These are phyloP conservation scores for Dicrurus megarhynchus DNA, from an alignment of 2,113 vertebrate species.

Conservation along the genomic window DNA sequence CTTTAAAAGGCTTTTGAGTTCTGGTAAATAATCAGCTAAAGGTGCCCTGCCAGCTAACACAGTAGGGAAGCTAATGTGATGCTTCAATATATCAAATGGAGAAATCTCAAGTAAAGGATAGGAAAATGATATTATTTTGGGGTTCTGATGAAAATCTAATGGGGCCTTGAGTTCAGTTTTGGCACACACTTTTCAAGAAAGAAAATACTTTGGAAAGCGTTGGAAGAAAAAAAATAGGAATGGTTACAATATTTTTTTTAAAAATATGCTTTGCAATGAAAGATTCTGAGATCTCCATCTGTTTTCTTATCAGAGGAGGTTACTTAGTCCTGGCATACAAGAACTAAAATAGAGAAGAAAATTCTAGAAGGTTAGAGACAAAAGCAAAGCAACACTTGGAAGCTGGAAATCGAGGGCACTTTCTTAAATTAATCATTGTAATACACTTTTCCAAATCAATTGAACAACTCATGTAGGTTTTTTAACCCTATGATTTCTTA, in stretches of 20 bases:
- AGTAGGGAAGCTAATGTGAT: neutral
- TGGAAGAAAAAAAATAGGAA: neutral
- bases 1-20: neutral
- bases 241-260: neutral
- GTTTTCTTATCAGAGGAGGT: conserved; percentile 34
- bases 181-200: neutral
- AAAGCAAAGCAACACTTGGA: neutral
- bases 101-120: neutral
- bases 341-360: conserved; percentile 33
- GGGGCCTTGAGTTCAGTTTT: neutral
- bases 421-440: neutral
- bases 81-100: neutral
- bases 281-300: conserved; percentile 41
- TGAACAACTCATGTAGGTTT: neutral
- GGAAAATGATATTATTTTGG: neutral
- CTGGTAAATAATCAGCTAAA: neutral
- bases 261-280: neutral
- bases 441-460: neutral
- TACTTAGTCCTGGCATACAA: neutral
- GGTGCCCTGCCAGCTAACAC: neutral
- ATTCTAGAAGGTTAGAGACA: neutral
- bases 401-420: neutral
- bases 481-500: neutral
- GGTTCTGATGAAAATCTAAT: neutral
- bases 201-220: neutral